Conservation (phyloP, 2,797 vertebrate genomes). For the Cyprinella venusta region DNA sequence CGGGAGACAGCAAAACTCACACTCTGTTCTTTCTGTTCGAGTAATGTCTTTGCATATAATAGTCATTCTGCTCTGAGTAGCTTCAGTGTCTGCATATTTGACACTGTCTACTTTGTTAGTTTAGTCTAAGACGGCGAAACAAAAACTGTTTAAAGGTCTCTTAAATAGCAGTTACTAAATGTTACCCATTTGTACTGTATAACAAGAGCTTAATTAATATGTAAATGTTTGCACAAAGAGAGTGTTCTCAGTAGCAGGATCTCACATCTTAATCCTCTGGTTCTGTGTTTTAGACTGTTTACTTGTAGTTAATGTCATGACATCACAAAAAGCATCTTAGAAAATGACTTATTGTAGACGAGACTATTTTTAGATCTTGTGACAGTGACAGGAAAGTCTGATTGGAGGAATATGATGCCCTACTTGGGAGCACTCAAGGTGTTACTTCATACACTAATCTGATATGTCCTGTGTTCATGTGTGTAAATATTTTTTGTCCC, state of each 20-base stretch:
- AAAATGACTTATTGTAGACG: slow-evolving; percentile 20
- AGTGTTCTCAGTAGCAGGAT: slow-evolving; percentile 21
- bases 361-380: slow-evolving; percentile 44
- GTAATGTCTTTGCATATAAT: slow-evolving; percentile 10
- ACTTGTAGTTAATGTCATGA: slow-evolving; percentile 17
- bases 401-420: slow-evolving; percentile 46
- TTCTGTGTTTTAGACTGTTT: slow-evolving; percentile 25
- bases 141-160: slow-evolving; percentile 47
- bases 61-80: background rate
- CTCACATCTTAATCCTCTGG: slow-evolving; percentile 29
- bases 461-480: slow-evolving; percentile 44
- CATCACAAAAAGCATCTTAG: slow-evolving; percentile 11
- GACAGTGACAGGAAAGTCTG: slow-evolving; percentile 46
- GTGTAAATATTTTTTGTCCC: slow-evolving; percentile 41
- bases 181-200: slow-evolving; percentile 45
- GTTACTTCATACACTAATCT: slow-evolving; percentile 55
- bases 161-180: slow-evolving; percentile 37
- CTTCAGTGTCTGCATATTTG: slow-evolving; percentile 6
- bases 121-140: slow-evolving; percentile 53
- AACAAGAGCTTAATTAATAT: slow-evolving; percentile 34
- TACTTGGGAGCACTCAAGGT: slow-evolving; percentile 50
- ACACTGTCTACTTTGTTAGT: slow-evolving; percentile 33
- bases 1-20: background rate
- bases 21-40: background rate
- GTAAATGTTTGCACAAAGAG: slow-evolving; percentile 56